Conservation (phyloP, 1,140 invertebrate species). For the Penaeus japonicus region DNA sequence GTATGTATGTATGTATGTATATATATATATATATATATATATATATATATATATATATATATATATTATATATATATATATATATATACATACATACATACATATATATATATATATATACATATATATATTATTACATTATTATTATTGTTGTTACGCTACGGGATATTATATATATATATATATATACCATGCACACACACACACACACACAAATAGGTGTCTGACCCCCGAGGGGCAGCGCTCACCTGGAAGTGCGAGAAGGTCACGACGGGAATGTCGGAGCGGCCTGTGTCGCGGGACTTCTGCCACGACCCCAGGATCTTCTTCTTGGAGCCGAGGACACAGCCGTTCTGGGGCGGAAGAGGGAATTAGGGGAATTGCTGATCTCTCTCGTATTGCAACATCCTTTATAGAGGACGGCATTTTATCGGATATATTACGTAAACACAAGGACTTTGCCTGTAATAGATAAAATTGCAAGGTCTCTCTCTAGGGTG, state of each 20-base stretch:
- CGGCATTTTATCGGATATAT: too few species aligned
- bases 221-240: too few species aligned
- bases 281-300: slow-evolving; percentile 75
- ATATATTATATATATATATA: background rate
- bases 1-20: background rate
- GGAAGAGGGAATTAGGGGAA: slow-evolving; percentile 14
- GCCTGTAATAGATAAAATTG: too few species aligned
- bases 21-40: background rate
- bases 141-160: background rate
- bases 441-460: too few species aligned
- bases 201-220: too few species aligned
- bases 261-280: slow-evolving; percentile 79
- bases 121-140: too few species aligned
- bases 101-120: too few species aligned
- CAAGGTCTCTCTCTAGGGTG: too few species aligned
- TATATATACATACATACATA: background rate
- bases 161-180: background rate
- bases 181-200: background rate
- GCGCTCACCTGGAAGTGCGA: slow-evolving; percentile 75
- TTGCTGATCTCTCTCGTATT: background rate
- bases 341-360: slow-evolving; percentile 72
- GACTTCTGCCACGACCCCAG: slow-evolving; percentile 85
- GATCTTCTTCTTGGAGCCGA: slow-evolving; percentile 76
- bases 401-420: too few species aligned
- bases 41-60: background rate